Conservation (phyloP, 2,888 invertebrate genomes). For the Acleris emargana region DNA sequence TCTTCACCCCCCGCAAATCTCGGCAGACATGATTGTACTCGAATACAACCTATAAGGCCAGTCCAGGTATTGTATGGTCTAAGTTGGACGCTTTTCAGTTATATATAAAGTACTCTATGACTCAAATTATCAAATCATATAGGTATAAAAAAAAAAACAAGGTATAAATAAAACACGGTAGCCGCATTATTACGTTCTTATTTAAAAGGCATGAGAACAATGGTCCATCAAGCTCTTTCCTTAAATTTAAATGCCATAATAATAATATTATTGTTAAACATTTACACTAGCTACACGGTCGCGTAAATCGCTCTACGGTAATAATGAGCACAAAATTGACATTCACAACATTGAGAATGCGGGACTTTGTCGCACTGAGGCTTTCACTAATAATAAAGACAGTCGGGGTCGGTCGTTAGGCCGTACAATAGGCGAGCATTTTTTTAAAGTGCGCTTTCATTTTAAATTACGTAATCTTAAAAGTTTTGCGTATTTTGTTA, state of each 20-base stretch:
- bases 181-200: conserved; percentile 48
- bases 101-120: no score
- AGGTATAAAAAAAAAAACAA: neutral
- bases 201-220: conserved; percentile 76
- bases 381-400: conserved; percentile 9
- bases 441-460: no score
- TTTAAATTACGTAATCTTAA: no score
- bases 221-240: conserved; percentile 76
- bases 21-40: no score
- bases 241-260: conserved; percentile 52
- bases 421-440: conserved; percentile 16
- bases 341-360: conserved; percentile 69
- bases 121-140: neutral
- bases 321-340: conserved; percentile 66
- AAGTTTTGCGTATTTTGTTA: no score
- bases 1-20: no score
- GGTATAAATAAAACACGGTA: conserved; percentile 35
- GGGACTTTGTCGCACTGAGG: conserved; percentile 48
- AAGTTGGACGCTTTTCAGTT: no score
- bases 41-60: no score
- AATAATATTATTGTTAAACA: conserved; percentile 64
- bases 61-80: no score
- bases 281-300: conserved; percentile 64
- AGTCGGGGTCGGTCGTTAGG: conserved; percentile 27
- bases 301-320: conserved; percentile 54